These are phyloP conservation scores for Phyllostomus discolor DNA, from an alignment of 2,113 vertebrate species.

Conservation along the genomic window DNA sequence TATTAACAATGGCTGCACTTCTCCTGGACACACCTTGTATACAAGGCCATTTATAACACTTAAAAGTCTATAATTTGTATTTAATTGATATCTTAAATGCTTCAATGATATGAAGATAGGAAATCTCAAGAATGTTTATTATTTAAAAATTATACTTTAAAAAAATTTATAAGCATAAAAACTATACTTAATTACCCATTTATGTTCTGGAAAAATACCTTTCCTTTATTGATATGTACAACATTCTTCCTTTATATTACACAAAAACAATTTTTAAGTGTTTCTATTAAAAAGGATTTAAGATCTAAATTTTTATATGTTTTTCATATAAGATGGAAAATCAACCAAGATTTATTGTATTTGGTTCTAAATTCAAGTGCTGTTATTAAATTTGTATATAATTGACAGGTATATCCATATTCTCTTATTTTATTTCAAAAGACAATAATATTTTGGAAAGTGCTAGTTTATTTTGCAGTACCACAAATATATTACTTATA, in stretches of 20 bases:
- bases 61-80: background rate
- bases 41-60: background rate
- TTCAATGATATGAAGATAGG: background rate
- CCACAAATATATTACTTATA: background rate
- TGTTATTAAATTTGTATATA: background rate
- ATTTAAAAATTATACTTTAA: constrained; percentile 8
- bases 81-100: background rate
- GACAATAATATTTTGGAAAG: background rate
- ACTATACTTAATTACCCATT: background rate
- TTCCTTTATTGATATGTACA: background rate
- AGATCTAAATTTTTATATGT: background rate
- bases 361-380: background rate
- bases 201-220: background rate
- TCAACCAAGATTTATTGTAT: background rate
- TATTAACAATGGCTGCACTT: too few relatives aligned
- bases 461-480: constrained; percentile 8
- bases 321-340: constrained; percentile 28
- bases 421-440: background rate
- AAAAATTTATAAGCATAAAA: constrained; percentile 36
- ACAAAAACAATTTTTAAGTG: constrained; percentile 29
- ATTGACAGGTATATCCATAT: background rate
- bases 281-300: background rate
- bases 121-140: background rate
- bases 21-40: too few relatives aligned
- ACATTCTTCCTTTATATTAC: background rate